Base-by-base conservation (phyloP, 1,140 invertebrate species). In the Drosophila carrolli region DNA sequence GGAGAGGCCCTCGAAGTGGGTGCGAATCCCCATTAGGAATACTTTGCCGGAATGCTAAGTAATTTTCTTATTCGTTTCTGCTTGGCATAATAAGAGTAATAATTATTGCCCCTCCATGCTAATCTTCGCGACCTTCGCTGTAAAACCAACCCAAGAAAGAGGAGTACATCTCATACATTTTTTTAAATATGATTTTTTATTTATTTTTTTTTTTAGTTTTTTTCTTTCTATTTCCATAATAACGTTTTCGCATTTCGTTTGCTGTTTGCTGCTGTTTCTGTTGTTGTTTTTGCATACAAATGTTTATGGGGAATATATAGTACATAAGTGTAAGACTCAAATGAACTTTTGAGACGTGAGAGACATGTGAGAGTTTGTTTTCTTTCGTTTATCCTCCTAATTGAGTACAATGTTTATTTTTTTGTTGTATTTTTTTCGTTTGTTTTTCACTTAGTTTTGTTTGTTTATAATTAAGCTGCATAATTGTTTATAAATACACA, bases 401-500 rank as follows among this genome's bases (percentile, higher is more conserved):
- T 63, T 65, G 63, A 79, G 66, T 78, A 72, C 58, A 80, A 63
- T 75, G 51, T 61, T 72, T 66, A 58, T 77, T 72, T 74, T 56
- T 74, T 63, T 78, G 48, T 63, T 80, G 29, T 61, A 50, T 76
- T 79, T 74, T 83, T 83, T 75, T 75, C 55, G 65, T 70, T 41
- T 58, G 75, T 73, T 88, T 78, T 75, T 75, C 75, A 62, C 61
- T 54, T 60, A 57, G 51, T 65, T 75, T 68, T 61, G 29, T 32
- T 66, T 66, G 53, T 81, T 76, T 90, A 88, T 79, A 88, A 88
- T 89, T 90, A 89, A 86, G 83, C 82, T 90, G 86, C 88, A 90
- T 83, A 90, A 82, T 80, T 90, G 75, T 86, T 90, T 82, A 90
- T 90, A 90, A 90, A 90, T 90, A 83, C 75, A 90, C 82, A 90